A percentile compares a stretch with the other conserved stretches of the same genome.
phyloP scores from a whole-genome alignment of 2,797 vertebrate genomes.

The Gallinago solitaria region DNA sequence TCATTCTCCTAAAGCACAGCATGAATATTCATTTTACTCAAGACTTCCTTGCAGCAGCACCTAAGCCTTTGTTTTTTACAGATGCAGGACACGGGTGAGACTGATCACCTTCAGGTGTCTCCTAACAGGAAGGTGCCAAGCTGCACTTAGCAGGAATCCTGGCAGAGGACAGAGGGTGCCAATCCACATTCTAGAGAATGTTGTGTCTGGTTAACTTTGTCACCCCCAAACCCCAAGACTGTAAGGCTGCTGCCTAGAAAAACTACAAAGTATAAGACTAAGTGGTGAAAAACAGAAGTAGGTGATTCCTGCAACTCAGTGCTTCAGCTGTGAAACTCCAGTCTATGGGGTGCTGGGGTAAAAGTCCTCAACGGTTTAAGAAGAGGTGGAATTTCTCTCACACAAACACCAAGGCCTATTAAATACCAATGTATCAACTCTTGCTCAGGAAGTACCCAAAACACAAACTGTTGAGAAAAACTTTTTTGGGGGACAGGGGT shows the following conservation, averaged over 20 bases:
- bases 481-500: neutral
- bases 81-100: neutral
- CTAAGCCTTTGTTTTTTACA: neutral
- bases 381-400: neutral
- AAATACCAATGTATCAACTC: neutral
- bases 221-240: neutral
- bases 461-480: neutral
- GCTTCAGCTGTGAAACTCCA: neutral
- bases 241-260: neutral
- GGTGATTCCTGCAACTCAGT: accelerated
- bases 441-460: neutral
- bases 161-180: neutral
- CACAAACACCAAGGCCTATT: neutral
- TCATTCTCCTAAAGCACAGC: conserved; percentile 89
- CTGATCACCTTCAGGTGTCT: too few relatives aligned
- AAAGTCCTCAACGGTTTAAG: neutral
- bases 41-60: neutral
- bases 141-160: neutral
- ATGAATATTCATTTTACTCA: neutral
- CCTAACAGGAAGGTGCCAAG: accelerated
- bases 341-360: neutral
- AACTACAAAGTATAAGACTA: neutral
- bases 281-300: neutral
- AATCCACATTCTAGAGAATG: neutral
- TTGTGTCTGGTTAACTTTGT: neutral